Percentiles rank a stretch among this genome's conserved stretches.
phyloP scores from a whole-genome alignment of 2,797 vertebrate genomes.

The Rallus crepitans region DNA sequence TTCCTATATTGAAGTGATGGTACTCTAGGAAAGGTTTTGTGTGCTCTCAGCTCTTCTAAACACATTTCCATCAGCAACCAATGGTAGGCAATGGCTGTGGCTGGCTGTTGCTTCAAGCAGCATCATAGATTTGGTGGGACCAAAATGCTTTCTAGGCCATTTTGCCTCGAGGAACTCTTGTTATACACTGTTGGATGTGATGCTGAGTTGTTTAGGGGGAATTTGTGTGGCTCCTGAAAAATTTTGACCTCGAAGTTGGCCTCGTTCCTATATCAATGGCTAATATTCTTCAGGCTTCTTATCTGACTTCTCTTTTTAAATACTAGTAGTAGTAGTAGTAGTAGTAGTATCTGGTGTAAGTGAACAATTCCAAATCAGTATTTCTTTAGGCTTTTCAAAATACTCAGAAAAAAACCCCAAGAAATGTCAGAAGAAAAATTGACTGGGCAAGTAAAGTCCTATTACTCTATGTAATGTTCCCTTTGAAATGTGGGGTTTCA shows the following conservation, averaged over 20 bases:
- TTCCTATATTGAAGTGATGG: not conserved
- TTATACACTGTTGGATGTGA: not conserved
- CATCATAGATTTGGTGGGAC: not conserved
- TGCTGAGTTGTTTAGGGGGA: not conserved
- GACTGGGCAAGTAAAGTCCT: not conserved
- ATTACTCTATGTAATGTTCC: not conserved
- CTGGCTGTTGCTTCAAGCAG: not conserved
- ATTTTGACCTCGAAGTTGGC: not conserved
- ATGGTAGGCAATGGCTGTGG: not conserved
- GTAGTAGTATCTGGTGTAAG: not conserved
- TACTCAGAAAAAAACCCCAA: not conserved
- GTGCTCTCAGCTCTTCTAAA: not conserved
- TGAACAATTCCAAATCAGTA: not conserved
- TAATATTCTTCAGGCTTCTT: not conserved
- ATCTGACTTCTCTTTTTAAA: not conserved
- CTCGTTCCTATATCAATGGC: not conserved
- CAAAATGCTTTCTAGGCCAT: not conserved
- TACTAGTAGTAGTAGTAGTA: too few species aligned
- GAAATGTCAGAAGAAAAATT: not conserved
- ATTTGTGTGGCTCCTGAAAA: not conserved
- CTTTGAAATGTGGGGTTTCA: not conserved
- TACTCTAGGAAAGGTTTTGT: not conserved
- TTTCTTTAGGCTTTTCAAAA: not conserved
- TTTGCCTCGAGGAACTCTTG: not conserved
- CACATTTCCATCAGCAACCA: not conserved